Percentiles rank a stretch among this genome's conserved stretches.
Conservation (phyloP, 2,797 vertebrate species). For the Rhynchotus rufescens region DNA sequence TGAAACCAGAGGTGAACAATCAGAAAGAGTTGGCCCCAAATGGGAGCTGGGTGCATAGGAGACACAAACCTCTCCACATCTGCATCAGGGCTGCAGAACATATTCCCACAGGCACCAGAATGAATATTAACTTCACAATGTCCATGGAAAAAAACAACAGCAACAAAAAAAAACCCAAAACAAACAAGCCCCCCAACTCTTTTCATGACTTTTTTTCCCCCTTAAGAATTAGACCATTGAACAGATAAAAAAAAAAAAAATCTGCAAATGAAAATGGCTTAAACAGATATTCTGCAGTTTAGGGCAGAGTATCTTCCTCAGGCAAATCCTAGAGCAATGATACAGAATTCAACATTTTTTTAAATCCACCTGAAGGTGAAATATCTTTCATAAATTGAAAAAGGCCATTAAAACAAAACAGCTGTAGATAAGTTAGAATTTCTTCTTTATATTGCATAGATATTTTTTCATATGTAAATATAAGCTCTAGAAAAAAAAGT, state of each 20-base stretch:
- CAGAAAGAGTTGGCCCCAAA: neutral
- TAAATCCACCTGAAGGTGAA: neutral
- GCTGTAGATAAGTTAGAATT: neutral
- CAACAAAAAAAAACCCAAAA: too few relatives aligned
- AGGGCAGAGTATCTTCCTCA: neutral
- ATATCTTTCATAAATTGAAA: neutral
- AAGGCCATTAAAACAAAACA: neutral
- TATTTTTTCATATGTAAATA: neutral
- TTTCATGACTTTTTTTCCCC: neutral
- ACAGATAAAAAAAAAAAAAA: neutral
- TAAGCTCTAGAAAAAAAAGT: neutral
- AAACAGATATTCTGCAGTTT: neutral
- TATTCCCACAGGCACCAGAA: neutral
- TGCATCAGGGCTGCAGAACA: neutral
- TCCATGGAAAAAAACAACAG: neutral
- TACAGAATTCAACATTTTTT: neutral
- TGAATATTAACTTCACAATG: neutral
- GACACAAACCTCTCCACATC: neutral
- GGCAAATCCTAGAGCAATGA: neutral
- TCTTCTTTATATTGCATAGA: neutral
- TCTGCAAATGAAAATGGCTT: neutral
- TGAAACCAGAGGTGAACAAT: accelerated
- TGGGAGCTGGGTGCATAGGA: neutral
- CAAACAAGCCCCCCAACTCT: neutral
- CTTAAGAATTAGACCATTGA: neutral